Conservation (phyloP, 2,797 vertebrate species). For the Gastrophryne carolinensis region DNA sequence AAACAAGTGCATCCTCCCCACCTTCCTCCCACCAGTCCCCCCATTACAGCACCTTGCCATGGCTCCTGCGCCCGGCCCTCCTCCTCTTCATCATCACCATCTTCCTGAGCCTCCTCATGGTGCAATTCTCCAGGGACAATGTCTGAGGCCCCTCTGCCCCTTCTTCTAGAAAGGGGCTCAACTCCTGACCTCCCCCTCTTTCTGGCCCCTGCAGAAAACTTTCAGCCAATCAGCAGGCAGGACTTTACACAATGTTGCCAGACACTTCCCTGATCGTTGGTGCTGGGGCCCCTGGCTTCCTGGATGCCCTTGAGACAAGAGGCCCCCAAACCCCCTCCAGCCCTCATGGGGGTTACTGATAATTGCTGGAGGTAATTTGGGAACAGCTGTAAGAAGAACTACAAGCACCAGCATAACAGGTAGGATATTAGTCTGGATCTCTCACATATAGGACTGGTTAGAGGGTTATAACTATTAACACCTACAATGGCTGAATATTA, state of each 20-base stretch:
- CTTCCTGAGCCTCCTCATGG: not conserved
- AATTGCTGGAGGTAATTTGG: not conserved
- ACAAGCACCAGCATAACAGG: too few species aligned
- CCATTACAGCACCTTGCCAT: not conserved
- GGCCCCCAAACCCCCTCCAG: not conserved
- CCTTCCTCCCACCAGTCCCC: too few species aligned
- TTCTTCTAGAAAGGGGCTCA: not conserved
- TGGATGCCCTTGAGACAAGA: not conserved
- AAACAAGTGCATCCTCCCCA: too few species aligned
- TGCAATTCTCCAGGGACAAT: not conserved
- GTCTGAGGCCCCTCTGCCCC: not conserved
- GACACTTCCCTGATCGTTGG: not conserved
- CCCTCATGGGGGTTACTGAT: not conserved
- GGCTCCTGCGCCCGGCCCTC: not conserved
- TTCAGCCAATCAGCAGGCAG: slow-evolving; percentile 15
- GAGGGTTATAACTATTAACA: too few species aligned
- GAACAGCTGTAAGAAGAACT: too few species aligned
- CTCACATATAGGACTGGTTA: too few species aligned
- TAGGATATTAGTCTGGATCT: too few species aligned
- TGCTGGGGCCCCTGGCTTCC: not conserved
- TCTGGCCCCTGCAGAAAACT: slow-evolving; percentile 8
- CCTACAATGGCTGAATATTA: too few species aligned
- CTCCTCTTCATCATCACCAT: too few species aligned
- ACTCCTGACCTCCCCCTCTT: slow-evolving; percentile 3
- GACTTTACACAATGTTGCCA: too few species aligned